Evolutionary conservation across 2,888 invertebrate genomes (phyloP).

Genomic region (Amiota communis): DNA sequence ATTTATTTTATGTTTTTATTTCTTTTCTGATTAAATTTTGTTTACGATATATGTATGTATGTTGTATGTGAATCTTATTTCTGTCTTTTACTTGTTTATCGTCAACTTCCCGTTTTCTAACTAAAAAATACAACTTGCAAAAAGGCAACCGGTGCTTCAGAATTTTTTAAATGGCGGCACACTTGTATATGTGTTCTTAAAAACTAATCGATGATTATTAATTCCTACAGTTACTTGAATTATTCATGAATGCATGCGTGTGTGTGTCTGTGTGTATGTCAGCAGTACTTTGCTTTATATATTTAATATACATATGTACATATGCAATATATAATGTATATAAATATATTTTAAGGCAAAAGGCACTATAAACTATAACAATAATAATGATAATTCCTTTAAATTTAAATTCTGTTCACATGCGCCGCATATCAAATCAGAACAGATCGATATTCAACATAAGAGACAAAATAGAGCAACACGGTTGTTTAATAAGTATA

Average conservation of each 20-base stretch:
- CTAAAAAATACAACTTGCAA: slow-evolving; percentile 16
- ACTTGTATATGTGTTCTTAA: slow-evolving; percentile 2
- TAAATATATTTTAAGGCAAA: slow-evolving; percentile 12
- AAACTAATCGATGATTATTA: slow-evolving; percentile 20
- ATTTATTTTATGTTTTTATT: slow-evolving; percentile 28
- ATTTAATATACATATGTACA: not conserved
- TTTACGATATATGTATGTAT: not conserved
- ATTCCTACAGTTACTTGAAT: not conserved
- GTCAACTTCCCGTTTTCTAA: not conserved
- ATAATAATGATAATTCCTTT: not conserved
- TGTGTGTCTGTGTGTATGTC: slow-evolving; percentile 23
- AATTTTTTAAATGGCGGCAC: slow-evolving; percentile 12
- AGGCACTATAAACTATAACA: slow-evolving; percentile 25
- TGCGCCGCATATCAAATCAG: not conserved
- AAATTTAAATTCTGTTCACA: not conserved
- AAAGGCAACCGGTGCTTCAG: slow-evolving; percentile 20
- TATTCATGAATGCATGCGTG: slow-evolving; percentile 31
- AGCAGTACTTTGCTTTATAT: not conserved
- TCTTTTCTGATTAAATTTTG: slow-evolving; percentile 22
- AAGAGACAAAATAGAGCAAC: not conserved
- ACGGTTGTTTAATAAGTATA: not conserved
- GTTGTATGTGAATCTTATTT: not conserved
- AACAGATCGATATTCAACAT: too few species aligned
- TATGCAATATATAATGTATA: not conserved
- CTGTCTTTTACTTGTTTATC: slow-evolving; percentile 33